Conservation (phyloP, 92 coral and sea anemone species). For the Nematostella vectensis region DNA sequence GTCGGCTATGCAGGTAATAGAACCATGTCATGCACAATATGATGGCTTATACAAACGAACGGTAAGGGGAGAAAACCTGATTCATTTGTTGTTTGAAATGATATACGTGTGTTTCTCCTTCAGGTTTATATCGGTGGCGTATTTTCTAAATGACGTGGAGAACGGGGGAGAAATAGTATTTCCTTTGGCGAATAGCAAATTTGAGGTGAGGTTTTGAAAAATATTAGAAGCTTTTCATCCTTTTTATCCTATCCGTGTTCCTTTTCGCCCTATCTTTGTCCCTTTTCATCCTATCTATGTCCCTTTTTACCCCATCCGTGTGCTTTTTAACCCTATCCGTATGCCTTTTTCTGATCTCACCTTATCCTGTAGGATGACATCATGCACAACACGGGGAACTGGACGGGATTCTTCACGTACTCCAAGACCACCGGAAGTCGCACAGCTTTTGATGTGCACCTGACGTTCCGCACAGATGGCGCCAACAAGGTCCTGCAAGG, state of each 20-base stretch:
- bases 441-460: conserved; percentile 48
- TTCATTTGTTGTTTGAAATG: no score
- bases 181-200: conserved; percentile 71
- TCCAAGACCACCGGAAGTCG: conserved; percentile 74
- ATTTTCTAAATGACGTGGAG: conserved; percentile 70
- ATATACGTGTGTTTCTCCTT: background rate
- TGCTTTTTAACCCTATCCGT: no score
- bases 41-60: no score
- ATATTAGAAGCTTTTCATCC: no score
- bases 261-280: no score
- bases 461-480: conserved; percentile 65
- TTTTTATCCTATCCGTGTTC: no score
- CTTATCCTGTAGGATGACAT: conserved; percentile 50
- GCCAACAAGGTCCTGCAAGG: conserved; percentile 61
- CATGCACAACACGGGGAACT: conserved; percentile 74
- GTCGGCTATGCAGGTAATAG: conserved; percentile 67
- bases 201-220: conserved; percentile 76
- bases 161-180: conserved; percentile 78
- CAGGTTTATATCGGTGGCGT: conserved; percentile 52
- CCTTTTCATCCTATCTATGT: no score
- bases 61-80: no score
- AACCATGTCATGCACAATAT: background rate
- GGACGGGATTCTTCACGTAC: conserved; percentile 81
- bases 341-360: no score
- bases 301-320: no score